A percentile compares a stretch with the other conserved stretches of the same genome.
phyloP scores from a whole-genome alignment of 2,797 vertebrate species.

The Luscinia megarhynchos region DNA sequence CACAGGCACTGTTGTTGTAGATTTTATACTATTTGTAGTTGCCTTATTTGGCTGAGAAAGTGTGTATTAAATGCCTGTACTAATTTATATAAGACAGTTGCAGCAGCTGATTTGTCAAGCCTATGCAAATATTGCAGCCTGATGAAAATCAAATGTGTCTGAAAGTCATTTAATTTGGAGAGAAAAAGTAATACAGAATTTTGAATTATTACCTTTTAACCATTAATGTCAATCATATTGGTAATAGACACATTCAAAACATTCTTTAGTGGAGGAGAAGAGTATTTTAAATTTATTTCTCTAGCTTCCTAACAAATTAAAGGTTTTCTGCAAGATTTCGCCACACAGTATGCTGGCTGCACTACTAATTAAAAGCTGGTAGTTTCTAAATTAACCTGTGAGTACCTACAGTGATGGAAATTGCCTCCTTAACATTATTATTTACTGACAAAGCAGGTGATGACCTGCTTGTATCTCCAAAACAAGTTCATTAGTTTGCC shows the following conservation, averaged over 20 bases:
- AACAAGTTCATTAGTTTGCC: constrained; percentile 74
- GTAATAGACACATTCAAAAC: background rate
- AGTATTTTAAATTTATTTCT: constrained; percentile 1
- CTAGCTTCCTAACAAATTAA: constrained; percentile 25
- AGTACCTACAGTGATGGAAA: constrained; percentile 76
- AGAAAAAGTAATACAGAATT: background rate
- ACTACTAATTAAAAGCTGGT: constrained; percentile 76
- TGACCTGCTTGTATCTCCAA: constrained; percentile 60
- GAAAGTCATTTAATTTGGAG: background rate
- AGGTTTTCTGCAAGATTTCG: constrained; percentile 43
- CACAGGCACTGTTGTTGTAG: background rate
- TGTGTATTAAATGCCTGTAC: background rate
- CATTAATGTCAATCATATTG: background rate
- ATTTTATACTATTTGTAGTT: background rate
- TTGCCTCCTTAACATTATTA: constrained; percentile 74
- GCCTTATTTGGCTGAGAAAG: background rate
- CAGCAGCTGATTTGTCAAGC: constrained; percentile 5
- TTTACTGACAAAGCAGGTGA: constrained; percentile 74
- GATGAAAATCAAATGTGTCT: constrained; percentile 3
- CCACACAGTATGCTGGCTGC: constrained; percentile 44
- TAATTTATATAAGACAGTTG: background rate
- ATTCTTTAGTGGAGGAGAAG: background rate
- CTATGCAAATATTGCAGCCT: background rate
- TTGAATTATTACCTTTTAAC: background rate
- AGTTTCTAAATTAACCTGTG: constrained; percentile 70